Conservation (phyloP, 2,888 invertebrate genomes). For the Meteorus cinctellus region DNA sequence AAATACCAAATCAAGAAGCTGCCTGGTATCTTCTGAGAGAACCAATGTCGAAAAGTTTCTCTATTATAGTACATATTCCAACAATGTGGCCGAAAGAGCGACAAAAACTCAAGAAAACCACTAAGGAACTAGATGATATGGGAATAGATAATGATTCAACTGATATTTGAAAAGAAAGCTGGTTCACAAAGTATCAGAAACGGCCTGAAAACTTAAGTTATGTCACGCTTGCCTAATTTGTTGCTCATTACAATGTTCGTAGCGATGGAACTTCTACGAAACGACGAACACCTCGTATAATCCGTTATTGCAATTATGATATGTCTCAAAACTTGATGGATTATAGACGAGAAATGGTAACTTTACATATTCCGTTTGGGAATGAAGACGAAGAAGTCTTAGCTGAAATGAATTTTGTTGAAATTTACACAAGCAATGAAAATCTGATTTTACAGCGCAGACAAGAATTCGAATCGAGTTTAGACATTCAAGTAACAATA, state of each 20-base stretch:
- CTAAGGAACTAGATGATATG: constrained; percentile 59
- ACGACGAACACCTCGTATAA: constrained; percentile 59
- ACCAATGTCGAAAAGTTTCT: constrained; percentile 67
- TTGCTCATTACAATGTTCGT: constrained; percentile 57
- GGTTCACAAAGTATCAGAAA: constrained; percentile 70
- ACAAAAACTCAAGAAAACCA: constrained; percentile 62
- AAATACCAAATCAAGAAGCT: constrained; percentile 70
- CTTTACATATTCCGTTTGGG: constrained; percentile 63
- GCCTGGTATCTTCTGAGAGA: constrained; percentile 72
- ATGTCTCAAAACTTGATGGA: constrained; percentile 62
- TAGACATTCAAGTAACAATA: constrained; percentile 62
- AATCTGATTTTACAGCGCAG: constrained; percentile 57
- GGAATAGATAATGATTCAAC: constrained; percentile 53
- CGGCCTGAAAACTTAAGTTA: constrained; percentile 62
- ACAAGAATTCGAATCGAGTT: constrained; percentile 62
- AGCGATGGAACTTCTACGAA: constrained; percentile 50
- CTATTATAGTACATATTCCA: constrained; percentile 52
- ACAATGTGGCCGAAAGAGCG: constrained; percentile 66
- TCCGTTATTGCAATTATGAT: constrained; percentile 68
- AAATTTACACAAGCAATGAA: constrained; percentile 64
- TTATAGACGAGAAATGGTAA: constrained; percentile 56
- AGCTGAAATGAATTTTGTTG: constrained; percentile 63
- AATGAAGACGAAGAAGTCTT: constrained; percentile 67
- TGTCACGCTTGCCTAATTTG: constrained; percentile 69
- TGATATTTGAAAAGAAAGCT: constrained; percentile 71